Evolutionary conservation across 2,113 vertebrate genomes (phyloP).

Genomic region (Mohoua ochrocephala): DNA sequence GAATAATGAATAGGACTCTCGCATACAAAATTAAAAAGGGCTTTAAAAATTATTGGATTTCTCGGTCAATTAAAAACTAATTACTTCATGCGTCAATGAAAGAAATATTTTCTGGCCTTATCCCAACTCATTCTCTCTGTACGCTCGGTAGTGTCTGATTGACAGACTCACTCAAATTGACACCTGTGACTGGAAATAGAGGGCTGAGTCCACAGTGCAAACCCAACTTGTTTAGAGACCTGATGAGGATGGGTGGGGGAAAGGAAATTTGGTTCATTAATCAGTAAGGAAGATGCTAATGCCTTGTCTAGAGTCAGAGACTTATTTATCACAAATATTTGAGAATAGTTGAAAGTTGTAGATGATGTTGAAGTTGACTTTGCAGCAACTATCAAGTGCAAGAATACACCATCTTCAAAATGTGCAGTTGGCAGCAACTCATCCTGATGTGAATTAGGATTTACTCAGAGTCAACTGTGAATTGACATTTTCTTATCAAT

Average conservation of each 20-base stretch:
- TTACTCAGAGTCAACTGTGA: neutral
- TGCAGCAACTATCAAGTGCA: neutral
- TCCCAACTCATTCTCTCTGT: neutral
- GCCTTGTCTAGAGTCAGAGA: neutral
- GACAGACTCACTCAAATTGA: neutral
- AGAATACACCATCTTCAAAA: neutral
- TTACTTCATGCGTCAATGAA: neutral
- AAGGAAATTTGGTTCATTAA: neutral
- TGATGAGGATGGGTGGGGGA: fast-evolving
- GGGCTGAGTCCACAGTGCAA: neutral
- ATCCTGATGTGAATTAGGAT: neutral
- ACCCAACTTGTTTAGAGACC: neutral
- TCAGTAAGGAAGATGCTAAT: neutral
- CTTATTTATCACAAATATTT: neutral
- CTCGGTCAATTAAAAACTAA: neutral
- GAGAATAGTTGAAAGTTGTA: neutral
- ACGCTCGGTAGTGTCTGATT: neutral
- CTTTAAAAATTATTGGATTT: neutral
- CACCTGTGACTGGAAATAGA: neutral
- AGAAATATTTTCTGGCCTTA: neutral
- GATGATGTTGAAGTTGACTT: neutral
- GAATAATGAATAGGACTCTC: neutral
- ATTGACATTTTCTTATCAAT: neutral
- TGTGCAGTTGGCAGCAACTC: neutral
- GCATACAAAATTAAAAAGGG: neutral